Evolutionary conservation across 1,140 invertebrate genomes (phyloP).

Genomic region (Radopholus similis): DNA sequence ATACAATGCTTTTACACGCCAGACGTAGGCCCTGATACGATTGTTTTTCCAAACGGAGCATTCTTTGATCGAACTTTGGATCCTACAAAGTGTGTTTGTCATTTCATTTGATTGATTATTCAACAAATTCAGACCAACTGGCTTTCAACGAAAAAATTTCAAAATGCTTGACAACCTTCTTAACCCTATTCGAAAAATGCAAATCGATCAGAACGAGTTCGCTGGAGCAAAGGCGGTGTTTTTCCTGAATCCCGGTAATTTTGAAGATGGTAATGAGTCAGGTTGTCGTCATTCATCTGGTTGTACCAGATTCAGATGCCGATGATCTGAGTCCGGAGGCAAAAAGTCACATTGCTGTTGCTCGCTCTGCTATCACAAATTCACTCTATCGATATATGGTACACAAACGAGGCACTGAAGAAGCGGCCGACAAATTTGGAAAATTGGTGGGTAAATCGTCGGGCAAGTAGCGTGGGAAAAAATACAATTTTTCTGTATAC

Average conservation of each 20-base stretch:
- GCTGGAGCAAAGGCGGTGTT: slow-evolving; percentile 59
- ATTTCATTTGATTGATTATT: background rate
- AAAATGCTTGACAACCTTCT: slow-evolving; percentile 59
- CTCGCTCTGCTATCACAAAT: slow-evolving; percentile 50
- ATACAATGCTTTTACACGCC: slow-evolving; percentile 58
- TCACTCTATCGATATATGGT: slow-evolving; percentile 57
- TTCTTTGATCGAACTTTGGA: slow-evolving; percentile 57
- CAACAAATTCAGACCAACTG: slow-evolving; percentile 45
- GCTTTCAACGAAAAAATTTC: slow-evolving; percentile 59
- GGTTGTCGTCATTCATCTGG: background rate
- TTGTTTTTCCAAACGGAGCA: slow-evolving; percentile 58
- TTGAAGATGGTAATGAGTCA: slow-evolving; percentile 16
- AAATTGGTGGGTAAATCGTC: slow-evolving; percentile 20
- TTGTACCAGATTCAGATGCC: slow-evolving; percentile 43
- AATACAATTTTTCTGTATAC: background rate
- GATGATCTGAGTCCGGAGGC: slow-evolving; percentile 44
- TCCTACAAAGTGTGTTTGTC: slow-evolving; percentile 38
- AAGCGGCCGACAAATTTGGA: slow-evolving; percentile 53
- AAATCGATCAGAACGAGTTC: slow-evolving; percentile 57
- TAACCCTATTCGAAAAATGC: slow-evolving; percentile 54
- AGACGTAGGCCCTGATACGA: slow-evolving; percentile 52
- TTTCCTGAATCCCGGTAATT: slow-evolving; percentile 58
- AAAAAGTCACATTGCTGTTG: slow-evolving; percentile 37
- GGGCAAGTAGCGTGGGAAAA: background rate
- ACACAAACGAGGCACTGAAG: slow-evolving; percentile 44